A percentile compares a stretch with the other conserved stretches of the same genome.
Conservation (phyloP, 2,113 vertebrate species). For the Thermophis baileyi region DNA sequence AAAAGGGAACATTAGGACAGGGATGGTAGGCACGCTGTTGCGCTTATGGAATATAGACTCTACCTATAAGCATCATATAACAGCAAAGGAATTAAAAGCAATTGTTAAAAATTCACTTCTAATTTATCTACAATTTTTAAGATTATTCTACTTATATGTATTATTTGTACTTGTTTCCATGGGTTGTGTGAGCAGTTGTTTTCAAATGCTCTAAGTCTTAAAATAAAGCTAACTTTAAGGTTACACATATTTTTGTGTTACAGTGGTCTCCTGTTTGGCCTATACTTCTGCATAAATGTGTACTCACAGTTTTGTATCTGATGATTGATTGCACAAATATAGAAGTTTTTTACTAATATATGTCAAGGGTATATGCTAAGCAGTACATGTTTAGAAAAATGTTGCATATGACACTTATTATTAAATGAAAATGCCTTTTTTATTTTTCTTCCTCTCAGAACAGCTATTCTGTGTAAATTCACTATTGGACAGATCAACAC, state of each 20-base stretch:
- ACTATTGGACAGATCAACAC: conserved; percentile 42
- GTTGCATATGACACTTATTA: not conserved
- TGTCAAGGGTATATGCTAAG: conserved; percentile 53
- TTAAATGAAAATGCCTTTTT: not conserved
- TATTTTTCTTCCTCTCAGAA: conserved; percentile 48
- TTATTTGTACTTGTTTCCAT: not conserved
- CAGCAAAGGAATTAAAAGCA: not conserved
- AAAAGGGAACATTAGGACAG: no score
- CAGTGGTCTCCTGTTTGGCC: not conserved
- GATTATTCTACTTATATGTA: not conserved
- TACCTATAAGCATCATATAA: not conserved
- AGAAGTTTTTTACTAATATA: conserved; percentile 37
- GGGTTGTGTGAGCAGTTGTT: not conserved
- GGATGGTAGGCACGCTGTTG: no score
- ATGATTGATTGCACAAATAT: conserved; percentile 44
- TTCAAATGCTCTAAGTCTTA: not conserved
- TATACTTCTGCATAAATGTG: conserved; percentile 31
- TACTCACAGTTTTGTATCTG: conserved; percentile 36
- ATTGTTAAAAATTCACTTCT: conserved; percentile 1
- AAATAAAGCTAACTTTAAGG: not conserved
- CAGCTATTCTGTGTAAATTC: conserved; percentile 54
- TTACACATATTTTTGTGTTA: not conserved
- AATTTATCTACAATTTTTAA: not conserved
- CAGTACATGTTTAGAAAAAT: not conserved
- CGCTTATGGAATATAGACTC: not conserved